A percentile compares a stretch with the other conserved stretches of the same genome.
Conservation (phyloP, 2,797 vertebrate species). For the Pseudotriccus pelzelni region DNA sequence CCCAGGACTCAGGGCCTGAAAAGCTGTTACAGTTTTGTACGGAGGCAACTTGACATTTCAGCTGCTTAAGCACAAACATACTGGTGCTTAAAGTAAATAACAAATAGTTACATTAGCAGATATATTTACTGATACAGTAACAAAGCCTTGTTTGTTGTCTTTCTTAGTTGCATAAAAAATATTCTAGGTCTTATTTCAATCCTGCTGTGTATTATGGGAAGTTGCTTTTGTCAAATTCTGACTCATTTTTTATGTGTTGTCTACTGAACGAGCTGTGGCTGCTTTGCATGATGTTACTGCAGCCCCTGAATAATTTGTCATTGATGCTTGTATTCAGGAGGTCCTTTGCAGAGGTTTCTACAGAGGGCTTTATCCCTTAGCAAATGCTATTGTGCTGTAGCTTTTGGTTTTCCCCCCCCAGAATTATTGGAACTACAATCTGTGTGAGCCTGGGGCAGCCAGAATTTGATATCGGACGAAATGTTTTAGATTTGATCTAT, state of each 20-base stretch:
- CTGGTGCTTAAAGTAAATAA: not conserved
- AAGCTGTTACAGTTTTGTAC: not conserved
- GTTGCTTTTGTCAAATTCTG: not conserved
- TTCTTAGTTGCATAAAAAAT: not conserved
- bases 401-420: not conserved
- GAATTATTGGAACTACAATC: slow-evolving; percentile 84
- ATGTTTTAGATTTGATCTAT: slow-evolving; percentile 93
- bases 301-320: not conserved
- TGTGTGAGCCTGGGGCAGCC: slow-evolving; percentile 78
- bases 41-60: not conserved
- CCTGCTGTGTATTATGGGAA: not conserved
- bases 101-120: not conserved
- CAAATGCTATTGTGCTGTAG: not conserved
- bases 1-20: not conserved
- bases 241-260: not conserved
- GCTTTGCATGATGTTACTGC: not conserved
- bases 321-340: not conserved
- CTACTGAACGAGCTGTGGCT: not conserved
- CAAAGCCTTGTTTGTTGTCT: not conserved
- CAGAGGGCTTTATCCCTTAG: not conserved
- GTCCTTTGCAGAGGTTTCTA: not conserved
- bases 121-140: not conserved
- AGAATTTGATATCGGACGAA: slow-evolving; percentile 93
- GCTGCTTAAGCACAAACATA: not conserved
- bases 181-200: not conserved